These are phyloP conservation scores for Scatophagus argus DNA, from an alignment of 2,113 vertebrate species.

Conservation along the genomic window DNA sequence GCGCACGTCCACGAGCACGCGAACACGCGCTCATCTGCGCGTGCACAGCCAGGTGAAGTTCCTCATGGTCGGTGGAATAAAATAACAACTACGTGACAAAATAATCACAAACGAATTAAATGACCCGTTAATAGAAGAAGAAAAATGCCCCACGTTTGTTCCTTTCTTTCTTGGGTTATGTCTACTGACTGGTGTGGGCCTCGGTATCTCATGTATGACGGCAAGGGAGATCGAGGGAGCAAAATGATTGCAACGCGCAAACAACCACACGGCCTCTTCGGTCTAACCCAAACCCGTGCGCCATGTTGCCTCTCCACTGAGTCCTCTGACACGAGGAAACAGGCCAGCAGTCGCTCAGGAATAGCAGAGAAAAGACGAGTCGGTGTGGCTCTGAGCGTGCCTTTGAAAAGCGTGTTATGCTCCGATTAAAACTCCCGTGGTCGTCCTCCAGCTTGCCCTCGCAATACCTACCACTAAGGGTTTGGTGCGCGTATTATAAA, in stretches of 20 bases:
- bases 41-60: constrained; percentile 66
- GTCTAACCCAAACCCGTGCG: constrained; percentile 61
- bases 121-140: too few relatives aligned
- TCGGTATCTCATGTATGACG: neutral
- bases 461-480: neutral
- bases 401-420: neutral
- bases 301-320: constrained; percentile 73
- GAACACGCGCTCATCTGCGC: neutral
- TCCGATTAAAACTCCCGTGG: neutral
- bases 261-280: constrained; percentile 62
- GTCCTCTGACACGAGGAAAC: constrained; percentile 64
- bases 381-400: neutral
- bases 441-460: neutral
- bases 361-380: constrained; percentile 12
- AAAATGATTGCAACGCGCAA: constrained; percentile 26
- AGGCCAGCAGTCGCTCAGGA: constrained; percentile 67
- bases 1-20: constrained; percentile 22
- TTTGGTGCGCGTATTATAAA: neutral
- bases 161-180: neutral
- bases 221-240: constrained; percentile 1
- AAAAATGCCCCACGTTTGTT: neutral
- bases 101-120: neutral
- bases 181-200: neutral
- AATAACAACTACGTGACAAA: neutral
- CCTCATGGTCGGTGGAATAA: neutral